Evolutionary conservation across 2,888 invertebrate species (phyloP), one percentile per base, ranked within the genome.

Genomic region (Spicauda simplicius): DNA sequence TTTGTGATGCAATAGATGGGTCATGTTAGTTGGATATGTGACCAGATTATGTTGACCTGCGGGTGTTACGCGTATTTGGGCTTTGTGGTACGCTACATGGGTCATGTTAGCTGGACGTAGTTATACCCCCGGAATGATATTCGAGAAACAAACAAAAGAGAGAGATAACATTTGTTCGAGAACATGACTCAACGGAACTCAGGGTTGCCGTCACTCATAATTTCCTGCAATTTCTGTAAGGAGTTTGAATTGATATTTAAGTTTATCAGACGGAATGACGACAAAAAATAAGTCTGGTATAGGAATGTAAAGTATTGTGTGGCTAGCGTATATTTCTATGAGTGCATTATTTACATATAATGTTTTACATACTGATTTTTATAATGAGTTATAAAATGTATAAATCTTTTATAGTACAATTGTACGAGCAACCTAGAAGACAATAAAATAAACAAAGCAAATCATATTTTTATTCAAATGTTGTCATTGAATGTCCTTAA

Each of bases 121-220:
- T 64, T 73, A 76, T 79, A 80, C 84, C 82, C 80, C 77, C 77
- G 76, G 84, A 83, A 85, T 86, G 86, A 86, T 86, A 88, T 87
- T 87, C 80, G 83, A 89, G 87, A 86, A 90, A 91, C 88, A 91
- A 91, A 92, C 90, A 90, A 90, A 90, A 88, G 87, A 86, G 90
- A 91, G 84, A 86, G 88, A 89, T 88, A 91, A 88, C 91, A 89
- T 90, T 91, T 91, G 91, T 90, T 89, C 87, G 86, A 81, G 83
- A 83, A 84, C 82, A 80, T 88, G 88, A 90, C 85, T 88, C 90
- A 89, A 87, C 85, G 83, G 82, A 82, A 81, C 82, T 48, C 56
- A 67, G 67, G 81, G 81, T 50, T 67, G 56, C 60, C 54, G 66
- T 61, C 67, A 67, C 54, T 67, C 67, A 50, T 67, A 48, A 61